Base-by-base conservation (phyloP, 1,140 invertebrate genomes). In the Drosophila tani region DNA sequence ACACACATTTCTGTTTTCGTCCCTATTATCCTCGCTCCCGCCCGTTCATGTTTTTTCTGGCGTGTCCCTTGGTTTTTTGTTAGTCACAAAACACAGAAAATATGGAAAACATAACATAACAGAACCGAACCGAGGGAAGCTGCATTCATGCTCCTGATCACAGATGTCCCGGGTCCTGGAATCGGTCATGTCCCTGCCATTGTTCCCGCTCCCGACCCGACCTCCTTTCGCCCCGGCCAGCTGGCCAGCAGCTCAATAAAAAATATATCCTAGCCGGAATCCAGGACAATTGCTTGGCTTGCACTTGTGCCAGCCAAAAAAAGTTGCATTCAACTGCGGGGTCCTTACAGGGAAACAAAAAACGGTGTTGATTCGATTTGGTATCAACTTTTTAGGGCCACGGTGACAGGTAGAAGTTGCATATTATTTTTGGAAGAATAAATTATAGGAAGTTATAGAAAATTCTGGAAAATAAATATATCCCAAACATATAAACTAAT, bases 201-300 rank as follows among this genome's bases (percentile, higher is more conserved):
- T 75, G 73, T 75, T 38, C 17, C 55, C 3, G 14, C 9, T 14
- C 15, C 29, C 55, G 35, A 60, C 15, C 29, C 55, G 35, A 60
- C 53, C 49, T 59, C 43, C 11, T 38, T 46, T 51, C 43, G 45
- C 38, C 43, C 14, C 53, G 12, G 35, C 17, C 40, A 59, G 57
- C 41, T 57, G 58, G 47, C 59, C 60, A 60, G 70, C 43, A 40
- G 60, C 53, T 62, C 71, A 76, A 76, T 50, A 78, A 69, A 77
- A 79, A 65, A 57, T 60, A 57, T 60, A 71, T 68, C 56, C 45
- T 19, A 29, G 17, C 58, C 75, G 53, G 47, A 71, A 64, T 56
- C 35, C 32, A 71, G 32, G 63, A 81, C 71, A 81, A 81, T 75
- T 75, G 49, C 79, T 66, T 79, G 59, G 55, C 60, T 60, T 79